Percentiles rank a stretch among this genome's conserved stretches.
These are phyloP conservation scores for Polylopha cassiicola DNA, from an alignment of 2,888 invertebrate species.

Conservation along the genomic window DNA sequence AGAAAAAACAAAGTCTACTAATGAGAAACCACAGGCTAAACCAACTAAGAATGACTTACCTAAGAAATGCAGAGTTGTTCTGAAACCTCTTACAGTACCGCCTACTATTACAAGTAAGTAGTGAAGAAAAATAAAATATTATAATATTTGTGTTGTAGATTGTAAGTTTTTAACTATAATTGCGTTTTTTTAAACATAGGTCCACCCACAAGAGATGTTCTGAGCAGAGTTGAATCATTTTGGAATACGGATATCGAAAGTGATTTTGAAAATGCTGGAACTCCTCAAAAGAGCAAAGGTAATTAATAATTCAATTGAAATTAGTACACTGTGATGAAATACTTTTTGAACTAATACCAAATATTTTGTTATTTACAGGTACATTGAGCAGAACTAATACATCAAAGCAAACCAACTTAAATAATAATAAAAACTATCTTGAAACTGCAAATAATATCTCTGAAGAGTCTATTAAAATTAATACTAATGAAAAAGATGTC, in stretches of 20 bases:
- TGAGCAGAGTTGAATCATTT: constrained; percentile 43
- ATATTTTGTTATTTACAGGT: constrained; percentile 12
- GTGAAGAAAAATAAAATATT: constrained; percentile 3
- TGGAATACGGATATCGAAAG: constrained; percentile 63
- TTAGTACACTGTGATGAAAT: too few relatives aligned
- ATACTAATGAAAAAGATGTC: not conserved
- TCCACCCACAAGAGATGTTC: constrained; percentile 26
- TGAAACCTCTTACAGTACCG: too few relatives aligned
- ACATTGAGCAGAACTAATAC: not conserved
- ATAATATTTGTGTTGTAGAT: constrained; percentile 2
- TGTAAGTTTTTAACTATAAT: constrained; percentile 7
- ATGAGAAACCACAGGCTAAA: too few relatives aligned
- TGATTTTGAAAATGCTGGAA: constrained; percentile 31
- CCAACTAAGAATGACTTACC: too few relatives aligned
- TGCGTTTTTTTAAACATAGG: constrained; percentile 3
- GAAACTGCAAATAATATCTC: not conserved
- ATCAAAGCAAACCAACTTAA: constrained; percentile 2
- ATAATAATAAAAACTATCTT: not conserved
- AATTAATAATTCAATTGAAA: too few relatives aligned
- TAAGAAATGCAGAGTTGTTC: too few relatives aligned
- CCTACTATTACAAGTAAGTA: too few relatives aligned
- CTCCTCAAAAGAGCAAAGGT: not conserved
- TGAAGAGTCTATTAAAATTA: constrained; percentile 1
- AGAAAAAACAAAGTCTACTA: too few relatives aligned
- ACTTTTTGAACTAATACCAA: too few relatives aligned